Evolutionary conservation across 2,888 invertebrate species (phyloP).

Genomic region (Protodeltote pygarga): DNA sequence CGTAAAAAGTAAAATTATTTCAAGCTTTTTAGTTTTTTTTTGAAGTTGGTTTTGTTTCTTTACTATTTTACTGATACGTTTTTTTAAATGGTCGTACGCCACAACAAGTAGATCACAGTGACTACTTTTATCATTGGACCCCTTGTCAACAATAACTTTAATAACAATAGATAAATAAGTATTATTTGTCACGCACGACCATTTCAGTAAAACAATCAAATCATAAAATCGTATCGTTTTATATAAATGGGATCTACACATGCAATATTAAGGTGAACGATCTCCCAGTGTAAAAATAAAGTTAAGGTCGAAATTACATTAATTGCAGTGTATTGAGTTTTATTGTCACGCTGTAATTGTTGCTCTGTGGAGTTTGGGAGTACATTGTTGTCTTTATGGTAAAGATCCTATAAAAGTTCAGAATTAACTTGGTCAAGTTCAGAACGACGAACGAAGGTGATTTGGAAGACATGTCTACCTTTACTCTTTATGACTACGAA

Average conservation of each 20-base stretch:
- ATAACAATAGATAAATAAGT: slow-evolving; percentile 34
- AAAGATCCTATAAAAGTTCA: slow-evolving; percentile 5
- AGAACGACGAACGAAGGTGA: no score
- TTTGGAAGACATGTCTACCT: no score
- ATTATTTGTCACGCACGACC: slow-evolving; percentile 33
- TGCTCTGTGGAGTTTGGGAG: slow-evolving; percentile 16
- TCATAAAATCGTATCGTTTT: slow-evolving; percentile 41
- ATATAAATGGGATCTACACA: slow-evolving; percentile 34
- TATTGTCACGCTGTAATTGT: slow-evolving; percentile 32
- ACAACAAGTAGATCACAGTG: no score
- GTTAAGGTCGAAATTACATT: slow-evolving; percentile 62
- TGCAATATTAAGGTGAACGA: slow-evolving; percentile 63
- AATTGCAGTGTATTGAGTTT: slow-evolving; percentile 45
- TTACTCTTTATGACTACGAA: no score
- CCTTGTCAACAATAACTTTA: not conserved
- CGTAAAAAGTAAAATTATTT: no score
- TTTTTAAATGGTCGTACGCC: no score
- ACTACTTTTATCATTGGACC: not conserved
- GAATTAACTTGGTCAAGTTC: slow-evolving; percentile 12
- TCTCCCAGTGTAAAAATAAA: slow-evolving; percentile 67
- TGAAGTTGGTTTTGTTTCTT: no score
- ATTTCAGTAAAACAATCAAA: slow-evolving; percentile 36
- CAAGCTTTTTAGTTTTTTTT: no score
- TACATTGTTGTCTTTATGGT: not conserved
- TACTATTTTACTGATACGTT: no score